Evolutionary conservation across 2,797 vertebrate genomes (phyloP), one percentile per base, ranked within the genome.

Genomic region (Myotis pilosus): DNA sequence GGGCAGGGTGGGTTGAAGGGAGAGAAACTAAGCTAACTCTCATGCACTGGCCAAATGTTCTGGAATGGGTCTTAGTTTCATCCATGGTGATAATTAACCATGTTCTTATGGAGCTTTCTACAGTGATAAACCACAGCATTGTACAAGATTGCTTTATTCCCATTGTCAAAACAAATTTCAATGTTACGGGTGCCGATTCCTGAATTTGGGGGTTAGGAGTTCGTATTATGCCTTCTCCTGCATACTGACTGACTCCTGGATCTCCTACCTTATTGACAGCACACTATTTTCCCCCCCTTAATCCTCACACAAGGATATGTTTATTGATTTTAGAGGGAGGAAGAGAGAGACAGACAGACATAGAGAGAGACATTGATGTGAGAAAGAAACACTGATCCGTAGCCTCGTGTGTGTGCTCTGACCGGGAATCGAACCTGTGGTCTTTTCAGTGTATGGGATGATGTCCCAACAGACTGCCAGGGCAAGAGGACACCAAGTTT

Each of bases 31-130:
- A 82, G 57, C 16, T 62, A 38, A 38, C 41, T 71, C 0, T 30
- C 5, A 0, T 0, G 8, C 3, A 10, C 44, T 41, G 7, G 25
- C 13, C 25, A 33, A 5, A 1, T 17, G 49, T 55, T 51, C 55
- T 69, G 19, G 49, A 41, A 44, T 6, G 8, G 9, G 23, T 25
- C 60, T 51, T 66, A 10, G 28, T 19, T 62, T 49, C n/a, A 3
- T 71, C 22, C 16, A 0, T 66, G 30, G 7, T 33, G 19, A 1
- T 62, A 8, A 47, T 53, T 33, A 75, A 22, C 25, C 15, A 0
- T 36, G 44, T 57, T 41, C n/a, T 49, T 33, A 2, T 0, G 2
- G 69, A 17, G n/a, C 66, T 30, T 93, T 49, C 49, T 69, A 3
- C 25, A 8, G 0, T 2, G 15, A 41, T 41, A 68, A 78, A 20